These are phyloP conservation scores for Poeciliopsis retropinna DNA, from an alignment of 2,113 vertebrate species.

Conservation along the genomic window DNA sequence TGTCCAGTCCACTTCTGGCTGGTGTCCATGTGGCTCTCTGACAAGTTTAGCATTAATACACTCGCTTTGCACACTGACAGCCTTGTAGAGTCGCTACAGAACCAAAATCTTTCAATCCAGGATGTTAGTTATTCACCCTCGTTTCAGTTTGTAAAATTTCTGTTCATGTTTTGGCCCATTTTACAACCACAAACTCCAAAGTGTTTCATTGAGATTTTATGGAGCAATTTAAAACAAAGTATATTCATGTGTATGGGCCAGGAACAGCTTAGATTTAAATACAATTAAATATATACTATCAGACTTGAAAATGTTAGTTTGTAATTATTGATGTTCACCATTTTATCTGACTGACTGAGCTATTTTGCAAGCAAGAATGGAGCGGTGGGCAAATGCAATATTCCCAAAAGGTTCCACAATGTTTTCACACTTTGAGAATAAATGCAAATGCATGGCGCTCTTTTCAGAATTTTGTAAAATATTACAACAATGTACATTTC, in stretches of 20 bases:
- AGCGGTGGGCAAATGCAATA: too few relatives aligned
- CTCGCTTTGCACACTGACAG: constrained; percentile 4
- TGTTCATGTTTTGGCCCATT: too few relatives aligned
- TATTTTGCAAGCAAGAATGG: too few relatives aligned
- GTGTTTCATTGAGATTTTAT: too few relatives aligned
- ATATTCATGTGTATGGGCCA: too few relatives aligned
- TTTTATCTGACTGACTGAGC: too few relatives aligned
- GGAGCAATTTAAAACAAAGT: too few relatives aligned
- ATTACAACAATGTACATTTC: neutral
- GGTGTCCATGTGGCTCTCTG: constrained; percentile 7
- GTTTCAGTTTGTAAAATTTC: neutral
- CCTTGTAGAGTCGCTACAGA: neutral
- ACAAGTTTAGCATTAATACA: constrained; percentile 24
- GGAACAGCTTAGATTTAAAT: too few relatives aligned
- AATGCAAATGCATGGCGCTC: neutral
- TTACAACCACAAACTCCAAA: too few relatives aligned
- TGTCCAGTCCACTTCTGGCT: constrained; percentile 1
- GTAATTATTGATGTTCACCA: too few relatives aligned
- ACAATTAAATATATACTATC: too few relatives aligned
- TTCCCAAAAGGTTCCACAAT: neutral
- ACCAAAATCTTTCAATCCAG: neutral
- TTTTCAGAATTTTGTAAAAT: neutral
- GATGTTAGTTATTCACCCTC: neutral
- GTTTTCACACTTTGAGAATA: neutral
- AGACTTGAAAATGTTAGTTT: too few relatives aligned